Evolutionary conservation across 2,888 invertebrate genomes (phyloP).

Genomic region (Frankliniella fusca): DNA sequence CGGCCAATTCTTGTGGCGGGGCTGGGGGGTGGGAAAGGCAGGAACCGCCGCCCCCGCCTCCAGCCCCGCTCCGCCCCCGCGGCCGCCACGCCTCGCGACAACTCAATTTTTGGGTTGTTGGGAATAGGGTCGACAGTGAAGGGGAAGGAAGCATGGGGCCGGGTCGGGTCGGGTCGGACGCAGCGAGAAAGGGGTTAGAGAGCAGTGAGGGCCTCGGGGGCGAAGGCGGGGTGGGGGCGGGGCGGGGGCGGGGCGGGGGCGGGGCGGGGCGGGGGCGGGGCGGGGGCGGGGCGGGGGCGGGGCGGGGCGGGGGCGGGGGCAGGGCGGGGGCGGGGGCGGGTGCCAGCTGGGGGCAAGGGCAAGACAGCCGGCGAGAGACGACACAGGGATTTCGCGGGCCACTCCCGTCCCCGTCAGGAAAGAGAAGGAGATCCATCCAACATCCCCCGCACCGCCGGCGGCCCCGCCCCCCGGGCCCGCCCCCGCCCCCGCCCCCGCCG

Average conservation of each 20-base stretch:
- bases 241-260: too few relatives aligned
- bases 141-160: too few relatives aligned
- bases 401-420: not conserved
- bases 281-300: too few relatives aligned
- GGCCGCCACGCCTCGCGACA: not conserved
- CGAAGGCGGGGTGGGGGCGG: too few relatives aligned
- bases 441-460: not conserved
- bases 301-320: too few relatives aligned
- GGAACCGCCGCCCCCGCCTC: not conserved
- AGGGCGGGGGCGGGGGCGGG: too few relatives aligned
- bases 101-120: conserved; percentile 18
- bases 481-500: too few relatives aligned
- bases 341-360: not conserved
- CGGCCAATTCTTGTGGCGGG: not conserved
- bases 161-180: too few relatives aligned
- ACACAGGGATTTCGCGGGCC: not conserved
- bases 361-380: not conserved
- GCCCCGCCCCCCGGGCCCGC: too few relatives aligned
- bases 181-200: too few relatives aligned
- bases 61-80: not conserved
- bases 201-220: too few relatives aligned
- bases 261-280: too few relatives aligned
- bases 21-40: not conserved
- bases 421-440: not conserved
- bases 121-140: not conserved